Conservation (phyloP, 2,113 vertebrate genomes). For the Xenopus laevis region DNA sequence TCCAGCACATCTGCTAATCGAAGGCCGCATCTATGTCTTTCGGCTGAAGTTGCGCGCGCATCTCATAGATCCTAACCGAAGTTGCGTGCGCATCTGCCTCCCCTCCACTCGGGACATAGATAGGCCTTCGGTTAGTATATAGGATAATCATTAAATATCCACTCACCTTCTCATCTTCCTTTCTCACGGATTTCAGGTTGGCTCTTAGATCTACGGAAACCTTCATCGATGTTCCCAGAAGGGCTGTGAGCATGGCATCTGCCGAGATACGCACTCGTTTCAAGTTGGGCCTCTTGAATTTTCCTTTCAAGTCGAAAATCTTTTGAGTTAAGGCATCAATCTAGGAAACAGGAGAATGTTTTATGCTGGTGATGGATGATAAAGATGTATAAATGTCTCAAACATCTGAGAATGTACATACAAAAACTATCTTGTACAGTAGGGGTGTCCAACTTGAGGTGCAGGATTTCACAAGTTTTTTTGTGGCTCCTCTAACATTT, state of each 20-base stretch:
- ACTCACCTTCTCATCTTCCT: conserved; percentile 68
- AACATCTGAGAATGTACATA: not conserved
- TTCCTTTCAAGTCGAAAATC: conserved; percentile 68
- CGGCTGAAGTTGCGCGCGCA: no score
- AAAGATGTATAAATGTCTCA: not conserved
- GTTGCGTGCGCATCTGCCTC: no score
- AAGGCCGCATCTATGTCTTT: no score
- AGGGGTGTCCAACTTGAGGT: no score
- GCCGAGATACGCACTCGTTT: conserved; percentile 70
- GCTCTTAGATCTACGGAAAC: conserved; percentile 67
- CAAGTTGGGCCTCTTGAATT: conserved; percentile 65
- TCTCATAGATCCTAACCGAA: no score
- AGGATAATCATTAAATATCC: no score
- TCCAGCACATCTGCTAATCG: no score
- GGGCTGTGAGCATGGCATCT: conserved; percentile 63
- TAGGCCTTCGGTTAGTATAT: no score
- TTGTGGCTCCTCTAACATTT: no score
- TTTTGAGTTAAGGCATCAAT: conserved; percentile 61
- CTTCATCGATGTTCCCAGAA: conserved; percentile 59
- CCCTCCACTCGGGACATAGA: no score
- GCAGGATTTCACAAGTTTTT: no score
- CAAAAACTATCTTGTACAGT: no score
- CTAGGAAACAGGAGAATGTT: conserved; percentile 46
- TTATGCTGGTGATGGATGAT: not conserved
- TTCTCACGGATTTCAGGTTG: conserved; percentile 75